Evolutionary conservation across 64 coral and sea anemone species (phyloP), one percentile per base, ranked within the genome.

Genomic region (Cladopsammia gracilis): DNA sequence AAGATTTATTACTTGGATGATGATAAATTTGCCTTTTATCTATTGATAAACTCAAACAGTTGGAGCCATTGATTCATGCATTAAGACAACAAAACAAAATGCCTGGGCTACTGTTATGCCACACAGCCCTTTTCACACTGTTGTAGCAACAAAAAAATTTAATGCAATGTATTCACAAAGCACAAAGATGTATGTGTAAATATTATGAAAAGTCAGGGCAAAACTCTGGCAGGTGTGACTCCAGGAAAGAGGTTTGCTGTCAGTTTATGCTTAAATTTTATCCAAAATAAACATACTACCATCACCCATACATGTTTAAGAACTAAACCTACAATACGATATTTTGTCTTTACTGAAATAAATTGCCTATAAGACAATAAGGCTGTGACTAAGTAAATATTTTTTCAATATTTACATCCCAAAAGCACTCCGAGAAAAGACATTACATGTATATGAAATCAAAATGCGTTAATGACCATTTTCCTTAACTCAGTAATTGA

Each of bases 71-170:
- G 18, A 84, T 6, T 66, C 44, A 64, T 23, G 80, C 61, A 62
- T 50, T 18, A 50, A 47, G 7, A 67, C 44, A 49, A 67, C 34
- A 67, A 62, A 5, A 48, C 18, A 84, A 84, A 66, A 68, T 84
- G 19, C 79, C 60, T 62, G 57, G 44, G 58, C 10, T 4, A 48
- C 2, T 77, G 24, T 54, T 77, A 54, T 54, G 19, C 16, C 0
- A 20, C 18, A 84, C n/a, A 50, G 58, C n/a, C 25, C 69, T 75
- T 42, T 20, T 84, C 11, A 50, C 14, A 45, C 46, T 84, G 80
- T 84, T 84, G 15, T 84, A n/a, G 61, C 61, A 84, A 84, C 80
- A 67, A 67, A 49, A 84, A 48, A 43, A 84, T 84, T 82, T 64
- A 56, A 62, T 82, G 18, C 45, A 48, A 75, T 51, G 52, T 54